Evolutionary conservation across 2,797 vertebrate species (phyloP), one percentile per base, ranked within the genome.

Genomic region (Pteronotus mesoamericanus): DNA sequence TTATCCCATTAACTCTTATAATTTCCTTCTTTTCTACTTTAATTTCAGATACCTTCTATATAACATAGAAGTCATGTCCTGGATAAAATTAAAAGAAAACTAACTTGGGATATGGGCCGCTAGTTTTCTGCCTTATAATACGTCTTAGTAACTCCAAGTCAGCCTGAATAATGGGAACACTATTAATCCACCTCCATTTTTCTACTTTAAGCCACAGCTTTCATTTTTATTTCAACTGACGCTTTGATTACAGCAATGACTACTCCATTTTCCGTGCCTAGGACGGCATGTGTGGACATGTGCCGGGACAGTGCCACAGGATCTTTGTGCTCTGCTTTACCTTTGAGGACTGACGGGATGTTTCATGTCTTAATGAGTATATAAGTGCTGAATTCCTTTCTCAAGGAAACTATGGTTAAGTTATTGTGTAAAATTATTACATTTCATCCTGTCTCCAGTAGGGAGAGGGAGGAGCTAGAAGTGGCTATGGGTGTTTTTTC

Each of bases 1-100:
- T 98, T 96, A 97, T 96, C 97, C 96, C 95, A 96, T 98, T 97
- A 97, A 97, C 93, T 97, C 96, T 94, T 96, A 86, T 94, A 37
- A 26, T 92, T 93, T 96, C 89, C 68, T 96, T 90, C 86, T 89
- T 69, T 77, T 94, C 94, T 89, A 87, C 95, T 97, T 97, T 96
- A 80, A 94, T 98, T 97, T 98, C 95, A 96, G 80, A 72, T 96
- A 83, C 95, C 96, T 95, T 92, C 59, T 96, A 66, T 75, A 85
- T 95, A 90, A 34, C 9, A 93, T 86, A 82, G 71, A 91, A 95
- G 71, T 90, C 91, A 94, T 39, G 46, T 96, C 96, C 92, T 39
- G 9, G 37, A 77, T 29, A 69, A 86, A 98, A 93, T 83, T 69
- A 42, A 66, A 89, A 93, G 90, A 69, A 97, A 97, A 86, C 96